phyloP scores from a whole-genome alignment of 2,113 vertebrate genomes.

The Ptychochromis oligacanthus region DNA sequence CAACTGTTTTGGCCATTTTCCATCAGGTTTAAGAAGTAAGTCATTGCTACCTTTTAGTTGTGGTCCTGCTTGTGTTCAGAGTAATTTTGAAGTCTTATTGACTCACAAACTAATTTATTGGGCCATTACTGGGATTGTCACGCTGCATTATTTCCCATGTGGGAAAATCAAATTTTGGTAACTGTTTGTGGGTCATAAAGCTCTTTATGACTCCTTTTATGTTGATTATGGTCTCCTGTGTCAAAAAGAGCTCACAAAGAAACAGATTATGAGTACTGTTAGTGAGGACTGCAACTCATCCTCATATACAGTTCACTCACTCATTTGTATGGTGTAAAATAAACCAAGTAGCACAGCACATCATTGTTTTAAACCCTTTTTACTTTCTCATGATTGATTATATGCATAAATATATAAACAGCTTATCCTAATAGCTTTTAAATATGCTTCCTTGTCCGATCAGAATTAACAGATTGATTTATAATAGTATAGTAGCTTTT shows the following conservation, averaged over 20 bases:
- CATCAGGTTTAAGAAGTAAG: background rate
- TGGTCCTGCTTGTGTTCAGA: background rate
- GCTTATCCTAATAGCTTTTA: no score
- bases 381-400: background rate
- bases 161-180: background rate
- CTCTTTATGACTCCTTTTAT: background rate
- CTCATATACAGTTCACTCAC: background rate
- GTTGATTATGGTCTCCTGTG: background rate
- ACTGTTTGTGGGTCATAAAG: constrained; percentile 2
- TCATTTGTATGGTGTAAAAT: background rate
- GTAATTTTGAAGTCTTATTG: background rate
- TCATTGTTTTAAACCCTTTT: background rate
- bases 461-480: no score
- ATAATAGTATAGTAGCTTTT: background rate
- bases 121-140: background rate
- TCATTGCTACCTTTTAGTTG: background rate
- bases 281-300: background rate
- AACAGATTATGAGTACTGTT: background rate
- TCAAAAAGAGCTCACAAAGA: background rate
- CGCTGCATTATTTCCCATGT: background rate
- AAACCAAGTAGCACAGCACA: background rate
- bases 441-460: no score
- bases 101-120: background rate
- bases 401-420: background rate
- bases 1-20: background rate